A percentile compares a stretch with the other conserved stretches of the same genome.
Conservation (phyloP, 2,888 invertebrate genomes). For the Rhogogaster chlorosoma region DNA sequence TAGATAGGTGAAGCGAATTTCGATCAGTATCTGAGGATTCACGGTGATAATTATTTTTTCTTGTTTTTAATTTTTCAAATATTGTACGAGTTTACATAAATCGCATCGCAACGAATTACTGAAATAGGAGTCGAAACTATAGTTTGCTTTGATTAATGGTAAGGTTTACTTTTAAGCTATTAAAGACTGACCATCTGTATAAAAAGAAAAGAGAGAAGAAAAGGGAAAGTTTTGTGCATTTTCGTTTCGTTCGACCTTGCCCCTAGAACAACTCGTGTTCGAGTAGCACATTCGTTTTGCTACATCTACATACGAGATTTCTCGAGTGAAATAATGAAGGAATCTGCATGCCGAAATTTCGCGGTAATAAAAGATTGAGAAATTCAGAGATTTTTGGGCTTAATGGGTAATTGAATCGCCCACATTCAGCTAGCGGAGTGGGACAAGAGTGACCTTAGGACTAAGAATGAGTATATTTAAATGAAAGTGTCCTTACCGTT, state of each 20-base stretch:
- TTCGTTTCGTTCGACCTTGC: neutral
- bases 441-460: neutral
- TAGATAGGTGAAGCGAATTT: neutral
- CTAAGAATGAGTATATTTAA: neutral
- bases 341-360: neutral
- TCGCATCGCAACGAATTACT: neutral
- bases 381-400: neutral
- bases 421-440: neutral
- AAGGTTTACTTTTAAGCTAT: constrained; percentile 59
- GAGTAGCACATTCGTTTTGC: too few relatives aligned
- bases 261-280: neutral
- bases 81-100: neutral
- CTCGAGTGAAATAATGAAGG: neutral
- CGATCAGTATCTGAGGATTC: neutral
- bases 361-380: neutral
- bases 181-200: constrained; percentile 61
- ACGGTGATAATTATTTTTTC: neutral
- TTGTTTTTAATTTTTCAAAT: neutral
- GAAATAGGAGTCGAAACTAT: constrained; percentile 50
- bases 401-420: neutral
- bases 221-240: neutral
- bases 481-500: neutral
- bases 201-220: neutral
- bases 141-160: constrained; percentile 32
- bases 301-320: neutral